Evolutionary conservation across 2,113 vertebrate species (phyloP).

Genomic region (Vulpes lagopus): DNA sequence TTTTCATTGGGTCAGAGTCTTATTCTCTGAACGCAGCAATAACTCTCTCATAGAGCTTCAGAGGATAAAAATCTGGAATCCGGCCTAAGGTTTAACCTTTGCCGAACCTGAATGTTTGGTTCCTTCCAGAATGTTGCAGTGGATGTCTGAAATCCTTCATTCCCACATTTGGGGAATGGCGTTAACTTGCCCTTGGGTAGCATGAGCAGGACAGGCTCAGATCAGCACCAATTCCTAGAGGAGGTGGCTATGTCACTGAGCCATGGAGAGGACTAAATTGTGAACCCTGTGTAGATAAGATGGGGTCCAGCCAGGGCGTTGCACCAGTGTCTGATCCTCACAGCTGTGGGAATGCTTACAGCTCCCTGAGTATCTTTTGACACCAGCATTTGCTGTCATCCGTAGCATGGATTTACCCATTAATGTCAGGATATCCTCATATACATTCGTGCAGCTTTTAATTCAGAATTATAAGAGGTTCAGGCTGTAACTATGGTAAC

Average conservation of each 20-base stretch:
- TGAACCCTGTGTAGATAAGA: not conserved
- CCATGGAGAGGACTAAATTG: not conserved
- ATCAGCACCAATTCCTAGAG: not conserved
- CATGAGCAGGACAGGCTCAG: not conserved
- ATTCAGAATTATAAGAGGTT: not conserved
- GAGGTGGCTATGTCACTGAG: not conserved
- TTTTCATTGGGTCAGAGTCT: constrained; percentile 56
- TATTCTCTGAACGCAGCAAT: constrained; percentile 25
- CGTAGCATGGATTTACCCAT: not conserved
- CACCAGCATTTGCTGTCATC: not conserved
- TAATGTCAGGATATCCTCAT: not conserved
- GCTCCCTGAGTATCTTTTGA: not conserved
- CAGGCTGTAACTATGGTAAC: not conserved
- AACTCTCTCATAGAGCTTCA: constrained; percentile 42
- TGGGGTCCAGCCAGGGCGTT: not conserved
- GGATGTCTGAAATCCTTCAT: constrained; percentile 46
- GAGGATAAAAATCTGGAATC: constrained; percentile 57
- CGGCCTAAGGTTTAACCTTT: constrained; percentile 26
- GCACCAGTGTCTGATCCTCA: not conserved
- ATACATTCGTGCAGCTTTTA: not conserved
- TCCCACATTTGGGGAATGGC: not conserved
- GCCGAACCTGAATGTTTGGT: not conserved
- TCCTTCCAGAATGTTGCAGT: not conserved
- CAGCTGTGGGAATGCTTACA: not conserved
- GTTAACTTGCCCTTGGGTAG: not conserved